Evolutionary conservation across 2,113 vertebrate genomes (phyloP).

Genomic region (Arothron firmamentum): DNA sequence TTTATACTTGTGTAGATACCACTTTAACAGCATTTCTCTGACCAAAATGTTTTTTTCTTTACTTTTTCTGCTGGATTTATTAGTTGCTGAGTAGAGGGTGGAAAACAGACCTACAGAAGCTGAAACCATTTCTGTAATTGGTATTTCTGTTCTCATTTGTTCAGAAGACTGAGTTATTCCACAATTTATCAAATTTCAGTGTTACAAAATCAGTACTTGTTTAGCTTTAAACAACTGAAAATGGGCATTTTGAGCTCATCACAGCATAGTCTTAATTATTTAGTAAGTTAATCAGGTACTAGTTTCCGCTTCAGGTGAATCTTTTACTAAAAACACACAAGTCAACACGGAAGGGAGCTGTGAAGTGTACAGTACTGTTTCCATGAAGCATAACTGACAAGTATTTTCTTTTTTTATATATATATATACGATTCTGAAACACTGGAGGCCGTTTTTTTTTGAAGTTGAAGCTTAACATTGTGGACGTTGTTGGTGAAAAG

Average conservation of each 20-base stretch:
- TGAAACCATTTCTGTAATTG: no score
- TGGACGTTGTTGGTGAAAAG: slow-evolving; percentile 18
- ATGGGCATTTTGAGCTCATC: no score
- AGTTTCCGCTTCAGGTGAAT: neutral
- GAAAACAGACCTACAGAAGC: neutral
- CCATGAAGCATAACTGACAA: slow-evolving; percentile 22
- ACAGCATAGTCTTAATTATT: no score
- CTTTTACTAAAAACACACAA: no score
- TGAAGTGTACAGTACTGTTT: slow-evolving; percentile 40
- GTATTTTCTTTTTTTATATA: slow-evolving; percentile 14
- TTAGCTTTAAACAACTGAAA: no score
- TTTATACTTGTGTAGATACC: slow-evolving; percentile 58
- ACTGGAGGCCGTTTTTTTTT: slow-evolving; percentile 1
- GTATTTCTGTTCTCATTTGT: no score
- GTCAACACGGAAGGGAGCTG: slow-evolving; percentile 21
- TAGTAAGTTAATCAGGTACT: neutral
- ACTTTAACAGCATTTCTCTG: slow-evolving; percentile 37
- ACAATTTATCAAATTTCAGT: neutral
- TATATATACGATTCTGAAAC: slow-evolving; percentile 1
- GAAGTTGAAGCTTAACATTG: slow-evolving; percentile 4
- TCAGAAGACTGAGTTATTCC: no score
- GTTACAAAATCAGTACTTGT: no score
- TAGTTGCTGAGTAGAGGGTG: neutral
- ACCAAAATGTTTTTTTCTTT: neutral
- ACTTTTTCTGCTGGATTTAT: neutral